Evolutionary conservation across 2,888 invertebrate species (phyloP), one percentile per base, ranked within the genome.

Genomic region (Drosophila longiperda): DNA sequence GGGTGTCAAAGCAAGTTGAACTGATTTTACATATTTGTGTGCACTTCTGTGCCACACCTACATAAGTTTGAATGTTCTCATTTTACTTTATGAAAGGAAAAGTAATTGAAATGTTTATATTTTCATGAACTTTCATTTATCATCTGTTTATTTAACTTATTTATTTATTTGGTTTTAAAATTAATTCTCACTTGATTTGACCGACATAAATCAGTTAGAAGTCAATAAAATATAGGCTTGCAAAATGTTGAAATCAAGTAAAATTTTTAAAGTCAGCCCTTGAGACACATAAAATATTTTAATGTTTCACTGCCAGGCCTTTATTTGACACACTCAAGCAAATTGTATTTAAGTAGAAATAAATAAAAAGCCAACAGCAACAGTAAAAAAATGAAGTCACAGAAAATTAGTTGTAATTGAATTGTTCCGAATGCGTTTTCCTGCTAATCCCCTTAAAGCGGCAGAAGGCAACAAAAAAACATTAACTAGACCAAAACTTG

Each of bases 351-450:
- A 36, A 58, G 11, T 38, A 15, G 55, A 48, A 58, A 54, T 26
- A 80, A 73, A 61, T 63, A 60, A 59, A 20, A 48, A 61, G 34
- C 33, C 49, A 36, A 32, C 23, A 60, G 32, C 17, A 34, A 34
- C 33, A 63, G 40, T 40, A 4, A 48, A n/a, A 42, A 75, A 87
- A 81, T 85, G 83, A 83, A 86, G 83, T 83, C 86, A 86, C 64
- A 29, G 72, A 84, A 88, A 87, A 87, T 87, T 87, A 89, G 87
- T 78, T 85, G 78, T 89, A 89, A 87, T 87, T 87, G 76, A 89
- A 87, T 89, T 87, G 83, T 72, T 66, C 63, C 15, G 70, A 59
- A 66, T 69, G 65, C 59, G 61, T 64, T 65, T 69, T 20, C 23
- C 80, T 8, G 1, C 45, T 86, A 86, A 86, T 86, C 88, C 82